Conservation (phyloP, 2,888 invertebrate species). For the Zootermopsis nevadensis region DNA sequence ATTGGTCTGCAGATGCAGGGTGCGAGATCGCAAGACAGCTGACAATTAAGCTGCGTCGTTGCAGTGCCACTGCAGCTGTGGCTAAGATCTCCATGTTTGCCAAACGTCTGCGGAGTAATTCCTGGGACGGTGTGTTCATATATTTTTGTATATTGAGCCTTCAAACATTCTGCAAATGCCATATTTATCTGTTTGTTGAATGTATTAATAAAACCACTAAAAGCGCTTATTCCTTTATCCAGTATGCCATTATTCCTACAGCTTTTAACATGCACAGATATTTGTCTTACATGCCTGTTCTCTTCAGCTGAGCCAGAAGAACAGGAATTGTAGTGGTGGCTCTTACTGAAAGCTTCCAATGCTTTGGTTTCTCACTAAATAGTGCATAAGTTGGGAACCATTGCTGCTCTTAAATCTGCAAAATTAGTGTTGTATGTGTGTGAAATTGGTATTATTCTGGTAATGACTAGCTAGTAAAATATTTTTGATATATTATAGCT, state of each 20-base stretch:
- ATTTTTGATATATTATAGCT: no score
- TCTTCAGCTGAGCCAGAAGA: neutral
- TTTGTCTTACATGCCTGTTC: neutral
- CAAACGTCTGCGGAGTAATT: conserved; percentile 59
- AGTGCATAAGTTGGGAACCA: neutral
- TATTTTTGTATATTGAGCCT: neutral
- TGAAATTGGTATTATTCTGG: no score
- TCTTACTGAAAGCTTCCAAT: neutral
- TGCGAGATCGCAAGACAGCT: conserved; percentile 34
- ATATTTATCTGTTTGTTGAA: neutral
- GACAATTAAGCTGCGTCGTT: conserved; percentile 54
- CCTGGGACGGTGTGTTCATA: conserved; percentile 58
- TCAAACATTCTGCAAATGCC: neutral
- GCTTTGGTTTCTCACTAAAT: neutral
- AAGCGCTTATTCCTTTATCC: neutral
- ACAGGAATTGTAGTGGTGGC: neutral
- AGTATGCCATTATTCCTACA: neutral
- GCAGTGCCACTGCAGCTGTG: conserved; percentile 60
- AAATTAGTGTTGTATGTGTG: no score
- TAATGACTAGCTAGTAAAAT: no score
- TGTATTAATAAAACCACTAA: neutral
- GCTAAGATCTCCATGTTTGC: conserved; percentile 61
- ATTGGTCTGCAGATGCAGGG: conserved; percentile 41
- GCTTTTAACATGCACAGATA: neutral
- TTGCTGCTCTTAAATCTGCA: neutral